Evolutionary conservation across 2,113 vertebrate genomes (phyloP), one percentile per base, ranked within the genome.

Genomic region (Oostethus manadensis): DNA sequence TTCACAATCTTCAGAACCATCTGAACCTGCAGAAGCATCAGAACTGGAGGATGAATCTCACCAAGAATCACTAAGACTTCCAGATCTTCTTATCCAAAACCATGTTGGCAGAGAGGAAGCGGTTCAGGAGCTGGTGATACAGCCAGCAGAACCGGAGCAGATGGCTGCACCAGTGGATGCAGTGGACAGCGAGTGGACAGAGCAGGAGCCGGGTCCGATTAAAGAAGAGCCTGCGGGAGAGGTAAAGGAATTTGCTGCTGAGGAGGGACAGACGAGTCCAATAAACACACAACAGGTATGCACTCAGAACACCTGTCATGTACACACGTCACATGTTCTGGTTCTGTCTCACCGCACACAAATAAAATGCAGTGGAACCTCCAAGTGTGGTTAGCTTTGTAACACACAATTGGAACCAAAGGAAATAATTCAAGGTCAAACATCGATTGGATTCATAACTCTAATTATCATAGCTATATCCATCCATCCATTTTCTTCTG

Each of bases 201-300:
- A 51, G 22, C 14, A 17, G 10, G 35, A 10, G 38, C 14, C 38
- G 2, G 29, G 29, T 22, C 49, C 13, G 11, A 8, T 23, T 2
- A 50, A 23, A 50, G 22, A 50, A 26, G 23, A 17, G 26, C 13
- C 22, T 5, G 3, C 8, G 26, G 49, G 15, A 29, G 23, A 51
- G 2, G 16, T 26, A 4, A 10, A 29, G 26, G 50, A 33, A 51
- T 21, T 5, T 26, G 22, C 22, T 23, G 14, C 49, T 8, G 21
- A 50, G 8, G 49, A 26, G 49, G 45, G n/a, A 46, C 16, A 8
- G 45, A 9, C 45, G 2, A 8, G 23, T 33, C 16, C 9, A 4
- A 33, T 51, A 16, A 16, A 33, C 50, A 51, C 50, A 4, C 50
- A 33, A 51, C 50, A 51, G 50, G 50, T 50, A 50, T 15, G 22